Evolutionary conservation across 1,140 invertebrate genomes (phyloP).

Genomic region (Ctenoplectra terminalis): DNA sequence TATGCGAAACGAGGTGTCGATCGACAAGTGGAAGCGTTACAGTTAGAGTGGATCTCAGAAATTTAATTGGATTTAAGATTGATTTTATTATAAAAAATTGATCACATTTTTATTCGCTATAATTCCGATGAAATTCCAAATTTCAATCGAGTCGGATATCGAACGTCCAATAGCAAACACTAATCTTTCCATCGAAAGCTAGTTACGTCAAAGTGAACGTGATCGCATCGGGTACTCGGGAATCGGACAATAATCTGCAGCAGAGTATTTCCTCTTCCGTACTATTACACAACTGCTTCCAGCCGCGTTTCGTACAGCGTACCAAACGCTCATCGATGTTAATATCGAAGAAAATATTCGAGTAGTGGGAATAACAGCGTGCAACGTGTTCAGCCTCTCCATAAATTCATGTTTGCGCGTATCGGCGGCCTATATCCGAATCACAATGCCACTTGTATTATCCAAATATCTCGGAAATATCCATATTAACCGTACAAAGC

Average conservation of each 20-base stretch:
- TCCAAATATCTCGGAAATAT: conserved; percentile 43
- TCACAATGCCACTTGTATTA: conserved; percentile 46
- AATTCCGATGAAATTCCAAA: background rate
- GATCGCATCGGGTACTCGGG: background rate
- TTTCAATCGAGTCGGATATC: background rate
- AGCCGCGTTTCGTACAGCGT: background rate
- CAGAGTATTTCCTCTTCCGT: conserved; percentile 8
- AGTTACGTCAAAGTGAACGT: background rate
- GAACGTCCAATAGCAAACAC: background rate
- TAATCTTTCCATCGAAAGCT: conserved; percentile 5
- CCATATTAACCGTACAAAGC: conserved; percentile 43
- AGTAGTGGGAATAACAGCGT: conserved; percentile 5
- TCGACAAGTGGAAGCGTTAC: background rate
- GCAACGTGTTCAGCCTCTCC: background rate
- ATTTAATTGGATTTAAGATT: background rate
- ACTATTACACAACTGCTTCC: conserved; percentile 13
- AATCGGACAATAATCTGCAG: conserved; percentile 29
- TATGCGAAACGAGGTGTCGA: background rate
- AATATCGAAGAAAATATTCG: conserved; percentile 47
- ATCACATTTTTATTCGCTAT: too few relatives aligned
- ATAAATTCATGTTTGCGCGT: conserved; percentile 20
- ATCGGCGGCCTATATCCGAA: background rate
- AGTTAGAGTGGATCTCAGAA: background rate
- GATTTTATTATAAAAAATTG: too few relatives aligned
- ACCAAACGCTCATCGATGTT: conserved; percentile 16